Percentiles rank a stretch among this genome's conserved stretches.
Evolutionary conservation across 2,888 invertebrate species (phyloP).

Genomic region (Polyommatus icarus): DNA sequence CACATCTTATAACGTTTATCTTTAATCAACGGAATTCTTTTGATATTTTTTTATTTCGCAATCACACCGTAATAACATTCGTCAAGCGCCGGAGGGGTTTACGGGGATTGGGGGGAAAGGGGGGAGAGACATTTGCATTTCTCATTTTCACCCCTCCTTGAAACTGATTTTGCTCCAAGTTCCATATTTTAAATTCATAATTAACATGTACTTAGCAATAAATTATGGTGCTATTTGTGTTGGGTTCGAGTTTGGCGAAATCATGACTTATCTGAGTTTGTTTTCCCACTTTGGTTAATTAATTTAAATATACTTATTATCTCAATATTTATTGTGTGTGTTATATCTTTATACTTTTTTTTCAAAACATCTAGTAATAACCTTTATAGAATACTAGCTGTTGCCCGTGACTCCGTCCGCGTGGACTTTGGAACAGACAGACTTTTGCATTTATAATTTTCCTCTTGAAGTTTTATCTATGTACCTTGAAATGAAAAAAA

Average conservation of each 20-base stretch:
- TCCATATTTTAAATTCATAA: constrained; percentile 25
- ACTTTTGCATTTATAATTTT: too few relatives aligned
- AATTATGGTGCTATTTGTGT: neutral
- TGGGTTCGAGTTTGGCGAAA: neutral
- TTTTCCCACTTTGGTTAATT: neutral
- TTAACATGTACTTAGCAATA: constrained; percentile 11
- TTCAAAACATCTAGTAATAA: too few relatives aligned
- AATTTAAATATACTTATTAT: neutral
- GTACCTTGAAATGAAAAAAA: too few relatives aligned
- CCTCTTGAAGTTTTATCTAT: too few relatives aligned
- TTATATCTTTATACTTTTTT: too few relatives aligned
- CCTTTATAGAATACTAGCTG: too few relatives aligned
- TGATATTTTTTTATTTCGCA: constrained; percentile 48
- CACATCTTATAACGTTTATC: constrained; percentile 9
- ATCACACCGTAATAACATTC: constrained; percentile 66
- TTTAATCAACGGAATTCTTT: constrained; percentile 31
- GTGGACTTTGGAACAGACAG: too few relatives aligned
- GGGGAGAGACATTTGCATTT: constrained; percentile 73
- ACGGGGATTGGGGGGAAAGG: constrained; percentile 37
- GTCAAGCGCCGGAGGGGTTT: constrained; percentile 62
- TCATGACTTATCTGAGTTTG: neutral
- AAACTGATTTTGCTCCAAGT: constrained; percentile 61
- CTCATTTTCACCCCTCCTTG: constrained; percentile 72
- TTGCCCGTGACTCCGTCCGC: too few relatives aligned
- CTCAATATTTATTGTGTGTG: too few relatives aligned